Evolutionary conservation across 2,888 invertebrate species (phyloP), one percentile per base, ranked within the genome.

Genomic region (Melieria crassipennis): DNA sequence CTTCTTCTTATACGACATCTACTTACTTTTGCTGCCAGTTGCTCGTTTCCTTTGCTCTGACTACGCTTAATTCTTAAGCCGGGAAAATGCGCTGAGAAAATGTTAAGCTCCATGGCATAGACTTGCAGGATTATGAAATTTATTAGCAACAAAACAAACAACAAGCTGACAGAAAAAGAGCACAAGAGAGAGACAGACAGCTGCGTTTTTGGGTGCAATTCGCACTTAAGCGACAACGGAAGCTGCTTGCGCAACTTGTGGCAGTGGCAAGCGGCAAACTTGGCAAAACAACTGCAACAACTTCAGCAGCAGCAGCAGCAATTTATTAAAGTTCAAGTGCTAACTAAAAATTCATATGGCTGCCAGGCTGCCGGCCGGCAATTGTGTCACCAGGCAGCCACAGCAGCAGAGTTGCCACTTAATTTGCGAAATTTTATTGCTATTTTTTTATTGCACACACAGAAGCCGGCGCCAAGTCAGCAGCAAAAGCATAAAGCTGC

Each of bases 241-340:
- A 67, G 46, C 60, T 50, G 60, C 67, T 60, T 67, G 45, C 52
- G 60, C 60, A 67, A 67, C 60, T 67, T 61, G 52, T 52, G 67
- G 48, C 67, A 67, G 61, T 60, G 50, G 61, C 67, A 50, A 67
- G 61, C 61, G 61, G 61, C 50, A 60, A 67, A 43, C 52, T 60
- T 50, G 60, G 48, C 60, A 60, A 67, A 61, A 67, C 52, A 67
- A 67, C 50, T 43, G 52, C 30, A 60, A 67, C 67, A 67, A 16
- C 67, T 60, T 11, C 16, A 45, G 45, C 7, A 50, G 7, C 10
- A 46, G 52, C 13, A 52, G 45, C 30, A 45, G 50, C 60, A 60
- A 67, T 61, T 67, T 52, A 16, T 67, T 67, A 61, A 67, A 67
- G 30, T 45, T 10, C 50, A 42, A 67, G 50, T 50, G 52, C 7